phyloP scores from a whole-genome alignment of 1,140 invertebrate genomes.

The Drosophila murphyi region DNA sequence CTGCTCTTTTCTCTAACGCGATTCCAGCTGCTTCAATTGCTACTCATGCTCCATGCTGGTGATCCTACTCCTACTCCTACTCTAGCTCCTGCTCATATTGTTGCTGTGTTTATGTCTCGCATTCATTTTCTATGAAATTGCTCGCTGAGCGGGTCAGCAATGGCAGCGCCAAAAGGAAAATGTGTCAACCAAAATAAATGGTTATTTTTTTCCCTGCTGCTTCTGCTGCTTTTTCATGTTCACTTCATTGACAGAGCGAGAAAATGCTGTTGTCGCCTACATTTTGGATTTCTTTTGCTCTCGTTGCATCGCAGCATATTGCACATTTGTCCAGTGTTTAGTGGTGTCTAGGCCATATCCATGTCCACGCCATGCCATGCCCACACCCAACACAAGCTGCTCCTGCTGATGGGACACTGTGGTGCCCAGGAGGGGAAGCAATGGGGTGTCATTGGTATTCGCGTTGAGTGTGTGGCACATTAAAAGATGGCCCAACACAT shows the following conservation, averaged over 20 bases:
- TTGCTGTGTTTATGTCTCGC: constrained; percentile 42
- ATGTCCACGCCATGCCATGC: constrained; percentile 36
- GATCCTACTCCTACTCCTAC: neutral
- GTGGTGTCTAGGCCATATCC: constrained; percentile 6
- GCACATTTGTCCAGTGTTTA: constrained; percentile 45
- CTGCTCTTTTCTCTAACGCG: constrained; percentile 60
- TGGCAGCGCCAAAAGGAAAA: constrained; percentile 54
- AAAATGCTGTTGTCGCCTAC: constrained; percentile 65
- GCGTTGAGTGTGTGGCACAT: constrained; percentile 66
- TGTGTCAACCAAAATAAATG: constrained; percentile 72
- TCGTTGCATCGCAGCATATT: constrained; percentile 51
- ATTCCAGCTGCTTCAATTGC: constrained; percentile 11
- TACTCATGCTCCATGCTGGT: too few species aligned
- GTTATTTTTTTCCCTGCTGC: constrained; percentile 50
- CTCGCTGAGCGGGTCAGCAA: constrained; percentile 68
- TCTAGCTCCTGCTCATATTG: neutral
- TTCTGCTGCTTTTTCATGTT: constrained; percentile 51
- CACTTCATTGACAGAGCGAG: constrained; percentile 60
- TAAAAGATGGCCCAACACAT: constrained; percentile 65
- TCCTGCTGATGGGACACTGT: constrained; percentile 8
- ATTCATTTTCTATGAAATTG: constrained; percentile 46
- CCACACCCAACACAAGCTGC: constrained; percentile 19
- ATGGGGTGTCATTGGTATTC: constrained; percentile 24
- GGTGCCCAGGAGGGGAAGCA: neutral
- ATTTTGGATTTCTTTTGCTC: constrained; percentile 47